These are phyloP conservation scores for Saturnia pavonia DNA, from an alignment of 2,888 invertebrate genomes.

Conservation along the genomic window DNA sequence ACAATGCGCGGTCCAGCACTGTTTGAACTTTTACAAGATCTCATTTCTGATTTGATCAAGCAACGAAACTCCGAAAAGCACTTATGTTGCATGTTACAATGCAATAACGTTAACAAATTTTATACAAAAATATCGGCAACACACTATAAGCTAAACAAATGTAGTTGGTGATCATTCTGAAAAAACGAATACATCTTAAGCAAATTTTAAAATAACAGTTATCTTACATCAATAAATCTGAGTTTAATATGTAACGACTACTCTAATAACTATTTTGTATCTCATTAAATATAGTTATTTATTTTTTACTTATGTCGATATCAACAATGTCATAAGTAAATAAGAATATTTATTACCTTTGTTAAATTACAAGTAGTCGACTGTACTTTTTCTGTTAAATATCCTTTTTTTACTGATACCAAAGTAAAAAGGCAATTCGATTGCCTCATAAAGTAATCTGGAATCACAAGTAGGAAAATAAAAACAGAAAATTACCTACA, in stretches of 20 bases:
- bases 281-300: not conserved
- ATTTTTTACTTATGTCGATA: not conserved
- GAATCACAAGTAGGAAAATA: not conserved
- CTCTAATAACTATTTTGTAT: not conserved
- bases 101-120: not conserved
- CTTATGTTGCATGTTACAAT: no score
- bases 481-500: constrained; percentile 1
- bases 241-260: not conserved
- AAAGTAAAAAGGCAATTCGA: not conserved
- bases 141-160: not conserved
- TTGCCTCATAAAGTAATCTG: not conserved
- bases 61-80: no score
- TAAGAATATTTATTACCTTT: not conserved
- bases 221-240: not conserved
- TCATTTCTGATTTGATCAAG: no score
- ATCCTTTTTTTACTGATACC: not conserved
- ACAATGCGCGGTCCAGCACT: no score
- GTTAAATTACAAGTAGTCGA: not conserved
- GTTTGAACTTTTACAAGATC: no score
- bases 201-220: no score
- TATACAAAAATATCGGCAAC: not conserved
- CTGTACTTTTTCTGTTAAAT: not conserved
- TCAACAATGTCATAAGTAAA: not conserved
- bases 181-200: not conserved
- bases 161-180: not conserved